These are phyloP conservation scores for Coracopsis vasa DNA, from an alignment of 2,113 vertebrate species.

Conservation along the genomic window DNA sequence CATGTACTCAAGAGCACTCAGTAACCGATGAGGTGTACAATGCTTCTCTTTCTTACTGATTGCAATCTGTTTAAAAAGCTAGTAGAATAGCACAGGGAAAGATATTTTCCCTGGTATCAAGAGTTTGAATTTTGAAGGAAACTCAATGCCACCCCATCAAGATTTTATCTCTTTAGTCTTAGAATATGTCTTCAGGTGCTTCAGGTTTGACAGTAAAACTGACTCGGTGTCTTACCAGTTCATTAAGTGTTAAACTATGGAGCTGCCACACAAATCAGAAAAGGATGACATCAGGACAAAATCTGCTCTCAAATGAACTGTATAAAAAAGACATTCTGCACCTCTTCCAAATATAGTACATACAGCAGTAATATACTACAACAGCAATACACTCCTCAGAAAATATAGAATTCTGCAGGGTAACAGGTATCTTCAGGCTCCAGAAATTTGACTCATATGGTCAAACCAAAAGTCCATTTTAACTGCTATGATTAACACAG, in stretches of 20 bases:
- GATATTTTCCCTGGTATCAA: not conserved
- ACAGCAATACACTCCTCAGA: not conserved
- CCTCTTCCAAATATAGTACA: not conserved
- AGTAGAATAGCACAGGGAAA: not conserved
- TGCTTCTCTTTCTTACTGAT: not conserved
- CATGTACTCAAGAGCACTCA: not conserved
- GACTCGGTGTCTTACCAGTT: not conserved
- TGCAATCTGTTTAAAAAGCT: not conserved
- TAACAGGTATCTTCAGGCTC: not conserved
- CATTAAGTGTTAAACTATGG: not conserved
- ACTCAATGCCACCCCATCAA: not conserved
- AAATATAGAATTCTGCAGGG: not conserved
- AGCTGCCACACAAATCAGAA: not conserved
- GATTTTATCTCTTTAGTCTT: not conserved
- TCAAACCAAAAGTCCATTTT: not conserved
- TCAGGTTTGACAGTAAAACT: not conserved
- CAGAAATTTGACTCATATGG: not conserved
- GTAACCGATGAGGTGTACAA: not conserved
- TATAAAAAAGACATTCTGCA: not conserved
- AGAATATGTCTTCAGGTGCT: not conserved
- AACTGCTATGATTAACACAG: not conserved
- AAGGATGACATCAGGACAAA: not conserved
- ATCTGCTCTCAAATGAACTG: not conserved
- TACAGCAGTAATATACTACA: not conserved
- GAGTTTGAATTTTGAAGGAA: not conserved